Percentiles rank a stretch among this genome's conserved stretches.
Conservation (phyloP, 2,888 invertebrate genomes). For the Romanomermis culicivorax region DNA sequence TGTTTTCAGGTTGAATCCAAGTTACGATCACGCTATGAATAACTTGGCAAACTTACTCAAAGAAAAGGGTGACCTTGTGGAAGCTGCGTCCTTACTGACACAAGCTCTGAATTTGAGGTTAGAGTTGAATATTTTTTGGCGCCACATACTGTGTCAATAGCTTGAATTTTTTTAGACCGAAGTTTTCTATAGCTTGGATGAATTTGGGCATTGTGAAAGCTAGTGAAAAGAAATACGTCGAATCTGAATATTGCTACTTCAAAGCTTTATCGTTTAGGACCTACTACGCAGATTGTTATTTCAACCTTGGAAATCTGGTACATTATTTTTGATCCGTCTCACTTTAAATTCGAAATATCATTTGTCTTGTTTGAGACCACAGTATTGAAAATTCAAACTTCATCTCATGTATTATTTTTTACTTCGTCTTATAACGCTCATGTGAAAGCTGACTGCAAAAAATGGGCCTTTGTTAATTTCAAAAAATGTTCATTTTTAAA, state of each 20-base stretch:
- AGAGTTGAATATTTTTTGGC: constrained; percentile 18
- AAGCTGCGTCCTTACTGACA: constrained; percentile 50
- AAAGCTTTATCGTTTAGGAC: constrained; percentile 52
- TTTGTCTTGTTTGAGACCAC: too few relatives aligned
- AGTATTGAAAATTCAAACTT: too few relatives aligned
- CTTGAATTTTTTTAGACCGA: constrained; percentile 40
- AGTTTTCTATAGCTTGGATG: constrained; percentile 94
- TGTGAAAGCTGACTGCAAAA: too few relatives aligned
- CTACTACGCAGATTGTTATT: constrained; percentile 73
- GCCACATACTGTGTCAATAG: background rate
- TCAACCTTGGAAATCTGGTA: constrained; percentile 82
- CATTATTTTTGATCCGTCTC: constrained; percentile 11
- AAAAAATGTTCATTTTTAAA: too few relatives aligned
- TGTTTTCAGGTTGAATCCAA: constrained; percentile 47
- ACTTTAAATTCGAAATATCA: background rate
- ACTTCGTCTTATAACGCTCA: too few relatives aligned
- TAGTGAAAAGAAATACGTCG: constrained; percentile 43
- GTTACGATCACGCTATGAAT: constrained; percentile 77
- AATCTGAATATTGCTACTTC: constrained; percentile 55
- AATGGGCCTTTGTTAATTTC: too few relatives aligned
- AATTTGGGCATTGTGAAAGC: constrained; percentile 80
- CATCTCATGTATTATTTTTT: too few relatives aligned
- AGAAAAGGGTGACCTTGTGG: constrained; percentile 43
- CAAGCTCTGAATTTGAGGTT: constrained; percentile 52
- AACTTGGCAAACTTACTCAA: constrained; percentile 68